Evolutionary conservation across 2,797 vertebrate species (phyloP), one percentile per base, ranked within the genome.

Genomic region (Falco columbarius): DNA sequence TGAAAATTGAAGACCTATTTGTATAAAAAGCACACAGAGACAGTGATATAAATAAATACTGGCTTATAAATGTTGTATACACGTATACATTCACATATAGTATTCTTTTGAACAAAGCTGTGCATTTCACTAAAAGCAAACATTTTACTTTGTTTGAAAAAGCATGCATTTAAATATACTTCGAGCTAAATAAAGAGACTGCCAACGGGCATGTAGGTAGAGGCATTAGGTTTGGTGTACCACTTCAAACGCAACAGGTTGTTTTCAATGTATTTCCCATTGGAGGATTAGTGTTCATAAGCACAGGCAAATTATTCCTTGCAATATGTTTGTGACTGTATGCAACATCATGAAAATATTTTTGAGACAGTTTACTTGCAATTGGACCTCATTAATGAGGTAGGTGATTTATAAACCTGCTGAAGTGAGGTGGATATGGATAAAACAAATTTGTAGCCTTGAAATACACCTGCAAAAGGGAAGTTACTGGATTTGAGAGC

Each of bases 361-460:
- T 86, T 67, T 52, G 23, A 85, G 74, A 49, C 51, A 86, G 66
- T 85, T 96, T 91, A 85, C 87, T 92, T 91, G 42, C 65, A 83
- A 9, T 36, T 87, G 61, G 72, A 94, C 23, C 65, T 93, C 24
- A 40, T 91, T 96, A 95, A 81, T 77, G 46, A 86, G 75, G 36
- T 46, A 55, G 36, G n/a, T 71, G 14, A 91, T 68, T 91, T 83
- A 40, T 74, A 86, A 93, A 24, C 42, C 32, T 88, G 72, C 71
- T 89, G 14, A 90, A 88, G 77, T 65, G 4, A 42, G 77, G 47
- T 0, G 61, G 77, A 74, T 85, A 51, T 0, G 61, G 77, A 74
- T 85, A 80, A 88, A 88, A 65, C 38, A 73, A 85, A 63, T n/a
- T n/a, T 55, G 17, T 81, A 93, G 63, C 44, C 15, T 85, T 65